Conservation (phyloP, 1,140 invertebrate genomes). For the Drosophila pachea region DNA sequence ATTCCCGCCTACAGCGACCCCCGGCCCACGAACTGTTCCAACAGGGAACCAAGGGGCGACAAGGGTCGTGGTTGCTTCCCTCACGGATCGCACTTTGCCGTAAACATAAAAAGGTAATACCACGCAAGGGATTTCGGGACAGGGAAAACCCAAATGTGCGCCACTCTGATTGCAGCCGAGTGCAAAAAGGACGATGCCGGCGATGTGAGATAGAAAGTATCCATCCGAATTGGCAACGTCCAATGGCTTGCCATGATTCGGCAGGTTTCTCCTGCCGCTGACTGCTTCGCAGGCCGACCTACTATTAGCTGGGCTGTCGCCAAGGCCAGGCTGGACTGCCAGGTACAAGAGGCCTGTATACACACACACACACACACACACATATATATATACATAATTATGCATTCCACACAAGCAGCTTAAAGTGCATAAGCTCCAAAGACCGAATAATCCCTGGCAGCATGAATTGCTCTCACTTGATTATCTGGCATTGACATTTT, state of each 20-base stretch:
- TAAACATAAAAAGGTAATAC: constrained; percentile 76
- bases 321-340: no score
- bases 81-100: constrained; percentile 53
- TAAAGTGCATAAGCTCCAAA: no score
- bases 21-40: neutral
- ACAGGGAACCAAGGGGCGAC: neutral
- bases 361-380: no score
- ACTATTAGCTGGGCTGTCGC: no score
- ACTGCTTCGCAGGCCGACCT: no score
- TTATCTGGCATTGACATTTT: constrained; percentile 66
- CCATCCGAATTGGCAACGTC: constrained; percentile 1
- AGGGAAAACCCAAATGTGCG: constrained; percentile 19
- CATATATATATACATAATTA: no score
- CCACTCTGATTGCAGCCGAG: constrained; percentile 62
- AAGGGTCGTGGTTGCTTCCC: constrained; percentile 33
- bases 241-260: constrained; percentile 68
- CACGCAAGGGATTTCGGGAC: constrained; percentile 58
- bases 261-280: constrained; percentile 61
- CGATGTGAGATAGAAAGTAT: constrained; percentile 3
- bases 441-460: neutral
- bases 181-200: constrained; percentile 40
- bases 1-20: constrained; percentile 45
- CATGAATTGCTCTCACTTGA: constrained; percentile 25
- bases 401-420: no score
- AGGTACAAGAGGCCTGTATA: no score